Percentiles rank a stretch among this genome's conserved stretches.
These are phyloP conservation scores for Drosophila mojavensis DNA, from an alignment of 1,140 invertebrate genomes.

Conservation along the genomic window DNA sequence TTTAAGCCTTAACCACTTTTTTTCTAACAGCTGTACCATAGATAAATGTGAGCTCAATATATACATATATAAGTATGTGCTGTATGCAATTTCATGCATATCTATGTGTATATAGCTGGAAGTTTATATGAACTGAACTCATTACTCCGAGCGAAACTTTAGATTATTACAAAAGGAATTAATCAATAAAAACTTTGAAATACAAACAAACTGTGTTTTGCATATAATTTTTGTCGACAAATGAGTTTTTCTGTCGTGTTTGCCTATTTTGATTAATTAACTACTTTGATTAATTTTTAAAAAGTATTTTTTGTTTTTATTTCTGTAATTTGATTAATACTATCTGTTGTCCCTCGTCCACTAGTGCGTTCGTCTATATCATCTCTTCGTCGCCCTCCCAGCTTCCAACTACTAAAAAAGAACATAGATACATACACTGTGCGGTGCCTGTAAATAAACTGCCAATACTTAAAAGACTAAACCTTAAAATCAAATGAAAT, in stretches of 20 bases:
- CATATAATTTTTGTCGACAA: constrained; percentile 30
- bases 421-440: constrained; percentile 78
- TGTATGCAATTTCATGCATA: too few relatives aligned
- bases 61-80: background rate
- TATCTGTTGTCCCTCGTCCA: constrained; percentile 46
- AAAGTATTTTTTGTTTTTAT: background rate
- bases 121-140: constrained; percentile 25
- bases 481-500: constrained; percentile 68
- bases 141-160: constrained; percentile 16
- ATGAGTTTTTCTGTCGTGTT: constrained; percentile 17
- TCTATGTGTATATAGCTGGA: constrained; percentile 20
- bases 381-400: constrained; percentile 39
- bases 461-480: constrained; percentile 62
- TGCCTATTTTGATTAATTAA: background rate
- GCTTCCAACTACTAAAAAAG: constrained; percentile 69
- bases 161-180: constrained; percentile 47
- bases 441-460: constrained; percentile 83
- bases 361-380: constrained; percentile 46
- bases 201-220: constrained; percentile 48
- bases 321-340: constrained; percentile 45
- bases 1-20: constrained; percentile 60
- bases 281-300: constrained; percentile 1
- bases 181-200: constrained; percentile 44
- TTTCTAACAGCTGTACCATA: constrained; percentile 75
- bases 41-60: background rate